Evolutionary conservation across 2,113 vertebrate species (phyloP).

Genomic region (Clarias gariepinus): DNA sequence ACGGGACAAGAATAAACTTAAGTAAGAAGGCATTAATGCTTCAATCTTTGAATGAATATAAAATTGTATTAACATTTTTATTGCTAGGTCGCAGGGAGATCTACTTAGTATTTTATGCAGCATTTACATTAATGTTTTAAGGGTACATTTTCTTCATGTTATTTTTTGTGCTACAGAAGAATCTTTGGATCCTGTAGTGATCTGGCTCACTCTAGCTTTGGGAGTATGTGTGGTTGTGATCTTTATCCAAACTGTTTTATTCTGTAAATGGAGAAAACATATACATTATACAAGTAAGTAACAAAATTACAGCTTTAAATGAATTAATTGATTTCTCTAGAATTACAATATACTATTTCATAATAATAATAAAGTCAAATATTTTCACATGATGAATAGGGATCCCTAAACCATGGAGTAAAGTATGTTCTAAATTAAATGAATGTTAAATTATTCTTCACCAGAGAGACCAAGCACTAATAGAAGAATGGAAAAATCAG

Average conservation of each 20-base stretch:
- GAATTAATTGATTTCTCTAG: not conserved
- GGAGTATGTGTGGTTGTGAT: constrained; percentile 19
- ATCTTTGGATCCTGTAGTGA: not conserved
- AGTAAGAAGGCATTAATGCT: not conserved
- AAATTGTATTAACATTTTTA: no score
- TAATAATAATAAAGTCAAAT: not conserved
- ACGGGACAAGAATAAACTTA: not conserved
- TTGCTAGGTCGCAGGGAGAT: no score
- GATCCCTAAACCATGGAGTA: not conserved
- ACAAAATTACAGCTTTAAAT: not conserved
- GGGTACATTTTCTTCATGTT: not conserved
- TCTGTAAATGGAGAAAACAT: not conserved
- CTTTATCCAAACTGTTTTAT: not conserved
- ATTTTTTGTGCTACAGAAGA: not conserved
- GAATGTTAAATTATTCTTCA: not conserved
- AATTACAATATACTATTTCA: not conserved
- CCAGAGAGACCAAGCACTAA: not conserved
- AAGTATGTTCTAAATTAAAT: not conserved
- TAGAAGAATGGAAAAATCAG: not conserved
- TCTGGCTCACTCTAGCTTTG: not conserved
- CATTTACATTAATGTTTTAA: no score
- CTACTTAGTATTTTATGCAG: no score
- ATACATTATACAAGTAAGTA: not conserved
- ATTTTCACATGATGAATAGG: no score
- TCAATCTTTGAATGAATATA: no score